Evolutionary conservation across 2,797 vertebrate species (phyloP).

Genomic region (Bufotes viridis): DNA sequence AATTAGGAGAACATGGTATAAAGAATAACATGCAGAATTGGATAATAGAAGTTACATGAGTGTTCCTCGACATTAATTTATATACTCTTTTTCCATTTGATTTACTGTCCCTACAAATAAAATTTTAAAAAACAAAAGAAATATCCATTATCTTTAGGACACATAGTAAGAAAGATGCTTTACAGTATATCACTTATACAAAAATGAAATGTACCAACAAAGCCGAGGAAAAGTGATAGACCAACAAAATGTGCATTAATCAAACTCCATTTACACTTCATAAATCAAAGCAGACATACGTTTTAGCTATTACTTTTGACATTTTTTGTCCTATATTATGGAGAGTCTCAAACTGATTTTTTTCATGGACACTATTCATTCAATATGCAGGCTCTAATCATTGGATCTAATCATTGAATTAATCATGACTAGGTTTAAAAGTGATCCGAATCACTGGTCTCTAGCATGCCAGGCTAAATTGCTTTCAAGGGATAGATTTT

Average conservation of each 20-base stretch:
- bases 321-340: constrained; percentile 36
- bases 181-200: constrained; percentile 30
- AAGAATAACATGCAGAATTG: background rate
- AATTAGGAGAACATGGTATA: background rate
- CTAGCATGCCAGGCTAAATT: constrained; percentile 39
- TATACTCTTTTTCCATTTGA: background rate
- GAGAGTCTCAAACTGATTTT: constrained; percentile 35
- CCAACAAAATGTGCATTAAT: constrained; percentile 25
- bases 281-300: constrained; percentile 37
- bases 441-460: constrained; percentile 33
- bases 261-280: constrained; percentile 27
- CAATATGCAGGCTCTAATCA: background rate
- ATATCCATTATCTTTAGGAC: background rate
- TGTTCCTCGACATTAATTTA: background rate
- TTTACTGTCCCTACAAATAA: background rate
- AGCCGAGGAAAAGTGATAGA: background rate
- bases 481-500: constrained; percentile 29
- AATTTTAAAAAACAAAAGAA: background rate
- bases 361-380: constrained; percentile 34
- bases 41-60: background rate
- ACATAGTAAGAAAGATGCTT: constrained; percentile 4
- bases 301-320: constrained; percentile 33
- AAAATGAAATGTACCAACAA: constrained; percentile 1
- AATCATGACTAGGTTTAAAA: constrained; percentile 45
- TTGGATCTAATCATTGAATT: constrained; percentile 53